Evolutionary conservation across 2,113 vertebrate genomes (phyloP).

Genomic region (Trichechus manatus): DNA sequence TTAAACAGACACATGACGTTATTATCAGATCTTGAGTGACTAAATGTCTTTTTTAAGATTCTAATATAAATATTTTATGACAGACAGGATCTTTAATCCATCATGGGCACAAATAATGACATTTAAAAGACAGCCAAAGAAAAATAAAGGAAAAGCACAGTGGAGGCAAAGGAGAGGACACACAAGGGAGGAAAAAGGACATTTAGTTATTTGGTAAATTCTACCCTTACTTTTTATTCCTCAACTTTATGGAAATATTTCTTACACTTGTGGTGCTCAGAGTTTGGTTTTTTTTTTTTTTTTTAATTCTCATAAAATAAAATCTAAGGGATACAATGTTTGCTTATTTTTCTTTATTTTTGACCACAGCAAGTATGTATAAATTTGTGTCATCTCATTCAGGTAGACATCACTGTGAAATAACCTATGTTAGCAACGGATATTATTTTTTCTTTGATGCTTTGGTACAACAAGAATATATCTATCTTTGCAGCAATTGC

Average conservation of each 20-base stretch:
- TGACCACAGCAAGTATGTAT: not conserved
- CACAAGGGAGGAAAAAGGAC: not conserved
- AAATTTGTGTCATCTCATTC: not conserved
- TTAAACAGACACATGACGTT: not conserved
- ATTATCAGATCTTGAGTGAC: conserved; percentile 4
- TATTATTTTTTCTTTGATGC: not conserved
- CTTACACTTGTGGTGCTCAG: not conserved
- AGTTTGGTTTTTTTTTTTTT: not conserved
- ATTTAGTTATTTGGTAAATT: not conserved
- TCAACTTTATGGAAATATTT: not conserved
- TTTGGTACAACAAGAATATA: not conserved
- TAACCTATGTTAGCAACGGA: not conserved
- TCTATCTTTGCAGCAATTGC: not conserved
- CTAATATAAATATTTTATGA: conserved; percentile 45
- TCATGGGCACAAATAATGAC: conserved; percentile 26
- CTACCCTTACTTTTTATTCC: not conserved
- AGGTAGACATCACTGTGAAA: not conserved
- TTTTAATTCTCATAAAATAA: not conserved
- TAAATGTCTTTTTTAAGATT: conserved; percentile 25
- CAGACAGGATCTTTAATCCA: conserved; percentile 25
- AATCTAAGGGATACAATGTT: not conserved
- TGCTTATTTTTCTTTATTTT: not conserved
- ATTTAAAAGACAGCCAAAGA: not conserved
- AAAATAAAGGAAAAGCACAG: not conserved
- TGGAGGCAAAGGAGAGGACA: not conserved